Percentiles rank a stretch among this genome's conserved stretches.
phyloP scores from a whole-genome alignment of 2,113 vertebrate genomes.

The Heteronetta atricapilla region DNA sequence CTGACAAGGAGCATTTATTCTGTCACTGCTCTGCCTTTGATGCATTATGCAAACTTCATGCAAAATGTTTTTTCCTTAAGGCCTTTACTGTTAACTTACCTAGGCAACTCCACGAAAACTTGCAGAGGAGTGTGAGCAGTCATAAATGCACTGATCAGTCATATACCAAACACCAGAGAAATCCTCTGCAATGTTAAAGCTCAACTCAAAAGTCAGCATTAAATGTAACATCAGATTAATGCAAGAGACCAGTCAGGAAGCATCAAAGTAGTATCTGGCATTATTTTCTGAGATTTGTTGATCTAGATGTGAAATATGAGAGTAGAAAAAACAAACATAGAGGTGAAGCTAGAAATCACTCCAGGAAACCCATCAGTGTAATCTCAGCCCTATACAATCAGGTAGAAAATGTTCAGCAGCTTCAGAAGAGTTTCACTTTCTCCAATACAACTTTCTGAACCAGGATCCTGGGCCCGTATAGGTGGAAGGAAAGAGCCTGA shows the following conservation, averaged over 20 bases:
- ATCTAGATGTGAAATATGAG: slow-evolving; percentile 22
- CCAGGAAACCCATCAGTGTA: not conserved
- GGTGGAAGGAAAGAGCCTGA: not conserved
- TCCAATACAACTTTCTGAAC: not conserved
- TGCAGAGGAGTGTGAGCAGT: not conserved
- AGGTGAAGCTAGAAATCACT: not conserved
- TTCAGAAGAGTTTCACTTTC: not conserved
- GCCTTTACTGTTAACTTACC: not conserved
- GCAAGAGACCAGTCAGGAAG: not conserved
- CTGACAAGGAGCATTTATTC: not conserved
- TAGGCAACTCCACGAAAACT: not conserved
- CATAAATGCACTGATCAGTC: not conserved
- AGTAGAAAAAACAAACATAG: not conserved
- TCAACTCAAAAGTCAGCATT: not conserved
- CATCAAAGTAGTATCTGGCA: not conserved
- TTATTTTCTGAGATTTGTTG: not conserved
- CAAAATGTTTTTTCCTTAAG: not conserved
- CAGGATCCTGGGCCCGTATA: not conserved
- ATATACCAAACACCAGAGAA: not conserved
- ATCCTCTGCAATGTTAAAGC: not conserved
- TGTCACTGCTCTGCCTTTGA: not conserved
- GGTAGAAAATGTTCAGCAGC: not conserved
- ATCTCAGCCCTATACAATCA: not conserved
- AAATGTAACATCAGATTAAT: not conserved
- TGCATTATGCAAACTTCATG: not conserved